Base-by-base conservation (phyloP, 2,888 invertebrate genomes). In the Conistra vaccinii region DNA sequence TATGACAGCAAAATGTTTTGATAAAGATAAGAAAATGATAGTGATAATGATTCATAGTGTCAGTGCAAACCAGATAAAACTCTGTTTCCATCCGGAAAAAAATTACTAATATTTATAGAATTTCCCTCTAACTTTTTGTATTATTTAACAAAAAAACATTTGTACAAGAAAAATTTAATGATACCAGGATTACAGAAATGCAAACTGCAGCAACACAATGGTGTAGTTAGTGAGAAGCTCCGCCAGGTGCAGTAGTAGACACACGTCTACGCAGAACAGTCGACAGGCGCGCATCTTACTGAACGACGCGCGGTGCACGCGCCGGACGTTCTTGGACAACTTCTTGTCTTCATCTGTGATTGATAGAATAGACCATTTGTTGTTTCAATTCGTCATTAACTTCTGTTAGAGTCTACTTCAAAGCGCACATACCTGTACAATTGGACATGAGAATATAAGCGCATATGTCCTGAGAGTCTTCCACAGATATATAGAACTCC, bases 401-500 rank as follows among this genome's bases (percentile, higher is more conserved):
- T 6, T 26, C n/a, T 55, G 14, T 17, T 26, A 26, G n/a, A 39
- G 20, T 29, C 12, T 45, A 14, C 20, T n/a, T 48, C 26, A 62
- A 42, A 12, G 51, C 14, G 9, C 9, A 14, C 12, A 0, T 67
- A 82, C 82, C 71, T 82, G 71, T 55, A 66, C 71, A 58, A 39
- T 55, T 55, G 1, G 58, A 55, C 20, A 53, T 78, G 3, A 69
- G 26, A 20, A 72, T 35, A 3, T 72, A 23, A n/a, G 58, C 10
- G 17, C 82, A 82, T 0, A 32, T 58, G 12, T 78, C 70, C 14
- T 78, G 82, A n/a, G 61, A 73, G 14, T 51, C 32, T 2, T 75
- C 48, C 1, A 82, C 9, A 12, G 71, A 61, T 72, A 14, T 29
- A 32, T 82, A 82, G 17, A 82, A 82, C 3, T 61, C 66, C n/a